phyloP scores from a whole-genome alignment of 2,113 vertebrate genomes.

The Arvicanthis niloticus region DNA sequence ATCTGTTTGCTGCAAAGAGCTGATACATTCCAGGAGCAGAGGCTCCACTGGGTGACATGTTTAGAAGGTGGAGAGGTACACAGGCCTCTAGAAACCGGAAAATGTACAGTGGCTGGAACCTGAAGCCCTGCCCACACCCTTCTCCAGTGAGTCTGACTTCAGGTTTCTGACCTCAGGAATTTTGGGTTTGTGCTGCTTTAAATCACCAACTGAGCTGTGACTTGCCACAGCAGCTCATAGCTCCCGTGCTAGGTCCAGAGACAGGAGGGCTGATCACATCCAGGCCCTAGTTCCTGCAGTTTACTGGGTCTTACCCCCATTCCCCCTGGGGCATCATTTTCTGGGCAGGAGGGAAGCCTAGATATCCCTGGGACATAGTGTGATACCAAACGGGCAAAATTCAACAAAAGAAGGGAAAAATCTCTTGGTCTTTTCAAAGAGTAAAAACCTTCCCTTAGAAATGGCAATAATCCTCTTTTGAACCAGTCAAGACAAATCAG shows the following conservation, averaged over 20 bases:
- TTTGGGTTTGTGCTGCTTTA: rapidly evolving
- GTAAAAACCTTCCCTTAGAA: neutral
- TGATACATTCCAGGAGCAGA: rapidly evolving
- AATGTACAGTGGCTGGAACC: rapidly evolving
- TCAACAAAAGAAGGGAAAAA: neutral
- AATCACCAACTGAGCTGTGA: rapidly evolving
- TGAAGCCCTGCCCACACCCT: rapidly evolving
- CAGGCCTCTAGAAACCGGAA: rapidly evolving
- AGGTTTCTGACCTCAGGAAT: neutral
- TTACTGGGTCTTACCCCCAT: neutral
- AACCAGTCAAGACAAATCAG: neutral
- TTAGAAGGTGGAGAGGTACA: rapidly evolving
- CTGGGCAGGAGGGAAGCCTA: no score
- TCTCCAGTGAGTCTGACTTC: rapidly evolving
- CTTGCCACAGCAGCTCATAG: no score
- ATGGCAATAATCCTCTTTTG: neutral
- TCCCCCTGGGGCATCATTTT: rapidly evolving
- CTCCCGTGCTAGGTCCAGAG: rapidly evolving
- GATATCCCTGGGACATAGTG: rapidly evolving
- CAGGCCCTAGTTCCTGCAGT: rapidly evolving
- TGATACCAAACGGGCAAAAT: neutral
- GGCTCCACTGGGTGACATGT: rapidly evolving
- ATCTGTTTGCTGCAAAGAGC: rapidly evolving
- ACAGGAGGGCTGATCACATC: rapidly evolving
- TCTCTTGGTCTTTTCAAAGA: neutral